Evolutionary conservation across 2,888 invertebrate genomes (phyloP), one percentile per base, ranked within the genome.

Genomic region (Mechanitis messenoides): DNA sequence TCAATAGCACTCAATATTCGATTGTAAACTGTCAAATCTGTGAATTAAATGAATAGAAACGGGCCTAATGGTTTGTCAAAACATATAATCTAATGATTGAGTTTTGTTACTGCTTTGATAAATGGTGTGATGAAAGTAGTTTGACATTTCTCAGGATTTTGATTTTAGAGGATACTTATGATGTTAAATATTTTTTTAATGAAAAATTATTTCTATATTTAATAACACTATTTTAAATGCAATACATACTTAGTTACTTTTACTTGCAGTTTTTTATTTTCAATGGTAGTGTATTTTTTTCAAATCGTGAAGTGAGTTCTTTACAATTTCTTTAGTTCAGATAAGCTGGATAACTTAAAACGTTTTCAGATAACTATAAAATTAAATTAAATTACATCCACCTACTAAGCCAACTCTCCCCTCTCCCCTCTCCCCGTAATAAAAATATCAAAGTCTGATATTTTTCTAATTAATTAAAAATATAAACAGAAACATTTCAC

Each of bases 11-110:
- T 64, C 68, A 75, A 80, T 80, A 73, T 76, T 77, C 71, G 73
- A 74, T 71, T 78, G 78, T 73, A 67, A 77, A 74, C 74, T 84
- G 80, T 83, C 84, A 80, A 78, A 74, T 69, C 71, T 72, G 74
- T 73, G 50, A 28, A 50, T 74, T 70, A 76, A 72, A 72, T 64
- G 74, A 28, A 50, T 50, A 50, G 64, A 58, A 61, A 57, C 63
- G 73, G 72, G 76, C 73, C 75, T 84, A 88, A 88, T 88, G 87
- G 86, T 79, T 79, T 89, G 87, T 88, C 89, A 87, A 87, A 89
- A 88, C 84, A 88, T 84, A 85, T 85, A 81, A 80, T 79, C 77
- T 72, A 73, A 77, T 84, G 87, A 87, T 85, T 84, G 81, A 77
- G 76, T 74, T 71, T 74, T 74, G 78, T 74, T 66, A 68, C 64